Conservation (phyloP, 2,888 invertebrate species). For the Phengaris alcon region DNA sequence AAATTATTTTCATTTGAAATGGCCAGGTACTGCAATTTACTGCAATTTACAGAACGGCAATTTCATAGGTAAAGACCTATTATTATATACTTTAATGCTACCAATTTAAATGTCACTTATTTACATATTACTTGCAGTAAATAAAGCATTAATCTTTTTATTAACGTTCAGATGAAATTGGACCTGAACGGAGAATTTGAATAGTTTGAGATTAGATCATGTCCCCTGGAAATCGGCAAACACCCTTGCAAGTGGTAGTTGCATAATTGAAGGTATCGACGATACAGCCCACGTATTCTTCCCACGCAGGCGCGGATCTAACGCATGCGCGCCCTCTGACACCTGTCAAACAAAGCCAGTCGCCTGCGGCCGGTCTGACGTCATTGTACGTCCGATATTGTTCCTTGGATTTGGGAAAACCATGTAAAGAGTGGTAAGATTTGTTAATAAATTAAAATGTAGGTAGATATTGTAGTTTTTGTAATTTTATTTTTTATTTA, state of each 20-base stretch:
- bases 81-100: no score
- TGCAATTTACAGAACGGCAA: no score
- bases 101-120: no score
- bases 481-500: not conserved
- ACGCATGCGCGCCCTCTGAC: slow-evolving; percentile 55
- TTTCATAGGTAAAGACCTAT: no score
- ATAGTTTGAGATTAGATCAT: not conserved
- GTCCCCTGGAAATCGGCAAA: not conserved
- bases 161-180: no score
- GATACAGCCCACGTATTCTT: slow-evolving; percentile 19
- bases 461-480: not conserved
- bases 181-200: no score
- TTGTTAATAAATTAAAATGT: slow-evolving; percentile 17
- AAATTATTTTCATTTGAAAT: no score
- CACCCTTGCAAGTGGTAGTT: not conserved
- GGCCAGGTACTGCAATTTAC: no score
- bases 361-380: slow-evolving; percentile 52
- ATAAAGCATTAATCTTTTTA: no score
- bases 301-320: slow-evolving; percentile 53
- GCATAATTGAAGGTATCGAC: slow-evolving; percentile 22
- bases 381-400: slow-evolving; percentile 49
- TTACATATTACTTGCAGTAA: no score
- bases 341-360: slow-evolving; percentile 63
- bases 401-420: slow-evolving; percentile 45
- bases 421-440: slow-evolving; percentile 58